These are phyloP conservation scores for Neolamprologus caudopunctatus DNA, from an alignment of 2,113 vertebrate species.

Conservation along the genomic window DNA sequence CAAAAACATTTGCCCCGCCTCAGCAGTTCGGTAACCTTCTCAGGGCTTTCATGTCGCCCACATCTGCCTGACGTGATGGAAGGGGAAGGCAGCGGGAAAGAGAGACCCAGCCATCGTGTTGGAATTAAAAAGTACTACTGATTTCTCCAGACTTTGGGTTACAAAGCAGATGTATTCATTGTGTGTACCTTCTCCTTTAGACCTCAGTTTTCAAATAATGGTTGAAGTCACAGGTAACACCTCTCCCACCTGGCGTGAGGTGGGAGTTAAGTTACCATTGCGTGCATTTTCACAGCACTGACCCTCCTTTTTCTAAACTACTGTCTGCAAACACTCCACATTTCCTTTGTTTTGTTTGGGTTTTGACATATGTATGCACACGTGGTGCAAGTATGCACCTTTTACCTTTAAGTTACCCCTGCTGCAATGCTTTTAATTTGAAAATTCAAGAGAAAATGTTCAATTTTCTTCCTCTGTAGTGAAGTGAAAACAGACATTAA, in stretches of 20 bases:
- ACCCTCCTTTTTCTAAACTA: not conserved
- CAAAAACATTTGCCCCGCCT: not conserved
- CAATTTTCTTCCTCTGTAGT: not conserved
- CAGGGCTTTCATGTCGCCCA: constrained; percentile 2
- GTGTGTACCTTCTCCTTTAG: not conserved
- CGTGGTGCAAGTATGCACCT: not conserved
- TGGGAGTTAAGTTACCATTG: not conserved
- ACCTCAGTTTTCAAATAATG: not conserved
- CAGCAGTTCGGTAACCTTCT: constrained; percentile 11
- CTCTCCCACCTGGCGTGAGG: not conserved
- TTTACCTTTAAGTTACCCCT: not conserved
- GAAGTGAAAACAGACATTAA: not conserved
- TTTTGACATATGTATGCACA: not conserved
- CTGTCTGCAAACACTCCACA: not conserved
- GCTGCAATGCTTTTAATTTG: not conserved
- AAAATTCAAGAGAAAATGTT: not conserved
- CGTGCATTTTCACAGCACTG: not conserved
- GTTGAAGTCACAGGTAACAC: not conserved
- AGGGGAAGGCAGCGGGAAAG: not conserved
- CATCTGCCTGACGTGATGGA: not conserved
- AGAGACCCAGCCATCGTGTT: not conserved
- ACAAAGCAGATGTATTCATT: not conserved
- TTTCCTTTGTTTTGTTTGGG: not conserved
- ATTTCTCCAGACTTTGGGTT: not conserved
- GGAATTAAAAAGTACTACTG: constrained; percentile 30